These are phyloP conservation scores for Mixornis gularis DNA, from an alignment of 2,113 vertebrate genomes.

Conservation along the genomic window DNA sequence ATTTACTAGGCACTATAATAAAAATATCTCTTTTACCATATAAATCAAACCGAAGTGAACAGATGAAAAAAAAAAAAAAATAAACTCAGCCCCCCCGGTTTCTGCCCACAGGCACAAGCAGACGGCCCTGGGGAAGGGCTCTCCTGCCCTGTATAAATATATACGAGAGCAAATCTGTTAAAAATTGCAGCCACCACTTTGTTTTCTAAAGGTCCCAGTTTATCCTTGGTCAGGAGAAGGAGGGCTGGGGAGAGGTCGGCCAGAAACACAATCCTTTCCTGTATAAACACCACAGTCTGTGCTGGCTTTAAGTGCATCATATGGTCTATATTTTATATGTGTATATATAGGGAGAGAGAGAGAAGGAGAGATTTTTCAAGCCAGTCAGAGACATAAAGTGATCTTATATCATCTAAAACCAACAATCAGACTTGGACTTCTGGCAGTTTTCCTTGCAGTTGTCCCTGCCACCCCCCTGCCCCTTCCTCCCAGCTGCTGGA, in stretches of 20 bases:
- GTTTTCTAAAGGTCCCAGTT: slow-evolving; percentile 41
- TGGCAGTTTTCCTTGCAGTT: slow-evolving; percentile 43
- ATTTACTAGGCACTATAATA: slow-evolving; percentile 38
- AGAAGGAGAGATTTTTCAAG: slow-evolving; percentile 48
- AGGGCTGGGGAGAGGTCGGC: slow-evolving; percentile 7
- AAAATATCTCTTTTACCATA: slow-evolving; percentile 44
- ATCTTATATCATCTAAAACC: slow-evolving; percentile 67
- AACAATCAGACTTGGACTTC: slow-evolving; percentile 54
- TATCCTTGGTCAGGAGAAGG: slow-evolving; percentile 38
- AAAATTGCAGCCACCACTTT: neutral
- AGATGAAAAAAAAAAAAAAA: slow-evolving; percentile 9
- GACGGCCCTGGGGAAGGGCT: neutral
- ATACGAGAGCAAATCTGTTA: slow-evolving; percentile 6
- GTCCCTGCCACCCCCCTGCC: neutral
- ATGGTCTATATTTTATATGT: slow-evolving; percentile 44
- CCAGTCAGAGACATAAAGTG: slow-evolving; percentile 46
- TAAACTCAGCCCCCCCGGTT: neutral
- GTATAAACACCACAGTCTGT: neutral
- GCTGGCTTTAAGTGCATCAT: neutral
- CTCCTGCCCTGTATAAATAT: neutral
- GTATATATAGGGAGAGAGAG: neutral
- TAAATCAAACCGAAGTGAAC: slow-evolving; percentile 48
- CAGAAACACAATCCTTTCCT: slow-evolving; percentile 48
- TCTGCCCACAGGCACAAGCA: neutral
- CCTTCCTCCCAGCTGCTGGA: neutral